A percentile compares a stretch with the other conserved stretches of the same genome.
phyloP scores from a whole-genome alignment of 1,140 invertebrate genomes.

The Drosophila setifemur region DNA sequence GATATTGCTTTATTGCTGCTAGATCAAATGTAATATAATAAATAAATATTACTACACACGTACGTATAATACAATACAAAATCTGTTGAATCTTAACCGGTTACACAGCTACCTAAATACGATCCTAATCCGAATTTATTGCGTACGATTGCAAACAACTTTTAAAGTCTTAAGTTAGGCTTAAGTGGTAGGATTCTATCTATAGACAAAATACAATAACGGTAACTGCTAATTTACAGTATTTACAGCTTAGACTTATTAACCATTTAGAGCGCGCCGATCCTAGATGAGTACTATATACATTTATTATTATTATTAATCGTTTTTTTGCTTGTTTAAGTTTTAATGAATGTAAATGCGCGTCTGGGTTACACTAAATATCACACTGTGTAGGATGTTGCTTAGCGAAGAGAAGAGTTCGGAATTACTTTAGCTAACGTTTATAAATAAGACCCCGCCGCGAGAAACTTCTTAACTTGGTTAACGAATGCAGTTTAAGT shows the following conservation, averaged over 20 bases:
- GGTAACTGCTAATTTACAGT: conserved; percentile 74
- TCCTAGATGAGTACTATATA: conserved; percentile 51
- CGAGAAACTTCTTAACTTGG: not conserved
- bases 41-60: conserved; percentile 71
- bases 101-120: conserved; percentile 30
- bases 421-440: conserved; percentile 58
- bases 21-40: conserved; percentile 71
- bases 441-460: not conserved
- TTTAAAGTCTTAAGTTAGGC: conserved; percentile 45
- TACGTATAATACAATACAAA: conserved; percentile 46
- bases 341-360: conserved; percentile 39
- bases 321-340: not conserved
- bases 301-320: conserved; percentile 12
- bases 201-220: conserved; percentile 76
- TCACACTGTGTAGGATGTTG: conserved; percentile 82
- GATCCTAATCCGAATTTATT: conserved; percentile 29
- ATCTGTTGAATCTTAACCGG: conserved; percentile 32
- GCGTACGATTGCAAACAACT: conserved; percentile 59
- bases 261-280: conserved; percentile 25
- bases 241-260: conserved; percentile 62
- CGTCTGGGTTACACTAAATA: conserved; percentile 78
- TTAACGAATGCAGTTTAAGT: not conserved
- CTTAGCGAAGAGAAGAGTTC: conserved; percentile 63
- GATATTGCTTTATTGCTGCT: conserved; percentile 72
- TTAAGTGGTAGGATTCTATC: conserved; percentile 7